Conservation (phyloP, 2,888 invertebrate species). For the Junonia oenone region DNA sequence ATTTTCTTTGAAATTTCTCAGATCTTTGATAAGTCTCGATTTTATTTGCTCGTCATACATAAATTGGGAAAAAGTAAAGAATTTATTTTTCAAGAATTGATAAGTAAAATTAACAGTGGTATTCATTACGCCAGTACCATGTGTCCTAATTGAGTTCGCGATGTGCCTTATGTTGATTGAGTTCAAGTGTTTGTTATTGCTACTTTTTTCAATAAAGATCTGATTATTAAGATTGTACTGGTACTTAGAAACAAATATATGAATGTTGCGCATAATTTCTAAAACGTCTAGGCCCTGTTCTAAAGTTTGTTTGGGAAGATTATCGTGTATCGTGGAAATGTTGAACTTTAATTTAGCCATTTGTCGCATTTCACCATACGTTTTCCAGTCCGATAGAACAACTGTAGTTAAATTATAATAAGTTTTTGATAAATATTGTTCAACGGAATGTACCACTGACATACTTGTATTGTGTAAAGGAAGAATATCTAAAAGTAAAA, state of each 20-base stretch:
- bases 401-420: constrained; percentile 99
- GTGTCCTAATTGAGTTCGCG: constrained; percentile 97
- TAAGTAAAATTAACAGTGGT: constrained; percentile 96
- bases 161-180: constrained; percentile 97
- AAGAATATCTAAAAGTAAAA: constrained; percentile 80
- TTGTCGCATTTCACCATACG: constrained; percentile 97
- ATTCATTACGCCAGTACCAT: constrained; percentile 97
- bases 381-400: constrained; percentile 97
- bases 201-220: constrained; percentile 94
- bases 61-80: constrained; percentile 97
- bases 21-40: constrained; percentile 93
- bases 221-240: constrained; percentile 97
- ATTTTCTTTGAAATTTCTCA: constrained; percentile 88
- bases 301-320: constrained; percentile 96
- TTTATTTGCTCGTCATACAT: constrained; percentile 99
- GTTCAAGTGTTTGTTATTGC: constrained; percentile 95
- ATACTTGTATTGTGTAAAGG: constrained; percentile 78
- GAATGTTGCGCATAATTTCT: constrained; percentile 97
- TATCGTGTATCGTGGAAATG: constrained; percentile 91
- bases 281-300: constrained; percentile 98
- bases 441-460: constrained; percentile 84
- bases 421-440: constrained; percentile 94
- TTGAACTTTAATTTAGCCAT: constrained; percentile 92
- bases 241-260: constrained; percentile 95
- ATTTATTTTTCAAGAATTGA: constrained; percentile 95